These are phyloP conservation scores for Aleiodes leptofemur DNA, from an alignment of 2,888 invertebrate species.

Conservation along the genomic window DNA sequence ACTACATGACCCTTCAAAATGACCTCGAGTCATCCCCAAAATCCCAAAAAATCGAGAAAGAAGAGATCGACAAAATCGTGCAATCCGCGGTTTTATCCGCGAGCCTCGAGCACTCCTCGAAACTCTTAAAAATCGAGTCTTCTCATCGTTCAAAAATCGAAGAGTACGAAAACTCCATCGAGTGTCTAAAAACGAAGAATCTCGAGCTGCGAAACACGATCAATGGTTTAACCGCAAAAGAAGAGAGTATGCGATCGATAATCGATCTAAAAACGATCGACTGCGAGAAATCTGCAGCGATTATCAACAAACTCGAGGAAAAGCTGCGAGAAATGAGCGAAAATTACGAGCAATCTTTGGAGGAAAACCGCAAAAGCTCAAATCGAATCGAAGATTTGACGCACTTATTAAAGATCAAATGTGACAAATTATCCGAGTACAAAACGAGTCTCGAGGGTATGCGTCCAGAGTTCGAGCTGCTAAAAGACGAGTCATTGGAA, in stretches of 20 bases:
- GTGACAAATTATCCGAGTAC: constrained; percentile 73
- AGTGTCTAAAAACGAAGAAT: constrained; percentile 62
- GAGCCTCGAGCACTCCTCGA: constrained; percentile 63
- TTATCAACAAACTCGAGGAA: constrained; percentile 72
- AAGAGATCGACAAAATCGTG: constrained; percentile 62
- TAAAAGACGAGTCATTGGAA: constrained; percentile 63
- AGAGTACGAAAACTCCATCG: constrained; percentile 58
- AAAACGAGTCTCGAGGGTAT: constrained; percentile 66
- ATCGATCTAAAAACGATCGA: constrained; percentile 68
- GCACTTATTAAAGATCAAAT: constrained; percentile 64
- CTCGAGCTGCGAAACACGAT: constrained; percentile 62
- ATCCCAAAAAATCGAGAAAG: constrained; percentile 36
- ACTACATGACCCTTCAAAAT: constrained; percentile 60
- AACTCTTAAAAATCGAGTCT: constrained; percentile 60
- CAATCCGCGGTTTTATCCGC: constrained; percentile 57
- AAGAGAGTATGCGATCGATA: constrained; percentile 70
- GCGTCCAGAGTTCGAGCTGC: constrained; percentile 64
- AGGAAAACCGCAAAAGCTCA: constrained; percentile 71
- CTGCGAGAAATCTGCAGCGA: constrained; percentile 68
- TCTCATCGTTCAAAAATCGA: constrained; percentile 59
- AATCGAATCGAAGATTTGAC: constrained; percentile 71
- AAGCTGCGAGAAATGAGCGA: constrained; percentile 73
- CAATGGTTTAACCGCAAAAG: constrained; percentile 64
- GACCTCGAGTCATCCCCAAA: constrained; percentile 60
- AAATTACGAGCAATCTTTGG: constrained; percentile 72